Percentiles rank a stretch among this genome's conserved stretches.
Evolutionary conservation across 2,797 vertebrate species (phyloP).

Genomic region (Aeoliscus strigatus): DNA sequence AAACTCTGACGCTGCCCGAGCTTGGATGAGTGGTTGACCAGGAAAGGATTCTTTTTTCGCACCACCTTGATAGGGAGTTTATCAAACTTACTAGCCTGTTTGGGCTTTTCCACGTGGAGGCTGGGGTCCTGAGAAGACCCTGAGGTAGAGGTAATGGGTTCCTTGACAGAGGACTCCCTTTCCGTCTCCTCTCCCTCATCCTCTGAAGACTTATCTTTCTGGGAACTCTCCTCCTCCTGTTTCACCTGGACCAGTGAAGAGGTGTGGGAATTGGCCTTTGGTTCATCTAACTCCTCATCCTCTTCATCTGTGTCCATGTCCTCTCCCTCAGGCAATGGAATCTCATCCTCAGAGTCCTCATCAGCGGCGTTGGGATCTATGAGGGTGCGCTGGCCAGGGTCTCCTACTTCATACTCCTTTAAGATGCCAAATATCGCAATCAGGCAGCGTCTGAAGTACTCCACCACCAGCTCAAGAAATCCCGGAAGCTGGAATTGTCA

Average conservation of each 20-base stretch:
- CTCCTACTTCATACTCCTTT: slow-evolving; percentile 96
- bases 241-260: slow-evolving; percentile 61
- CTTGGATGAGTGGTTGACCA: slow-evolving; percentile 83
- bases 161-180: slow-evolving; percentile 75
- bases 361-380: slow-evolving; percentile 83
- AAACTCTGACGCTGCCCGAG: slow-evolving; percentile 90
- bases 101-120: slow-evolving; percentile 79
- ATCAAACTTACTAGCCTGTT: slow-evolving; percentile 92
- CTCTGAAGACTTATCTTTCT: slow-evolving; percentile 56
- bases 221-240: slow-evolving; percentile 63
- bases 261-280: slow-evolving; percentile 22
- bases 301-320: slow-evolving; percentile 80
- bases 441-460: slow-evolving; percentile 97
- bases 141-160: slow-evolving; percentile 69
- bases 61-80: slow-evolving; percentile 94
- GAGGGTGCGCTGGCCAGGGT: slow-evolving; percentile 91
- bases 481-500: slow-evolving; percentile 84
- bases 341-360: slow-evolving; percentile 75
- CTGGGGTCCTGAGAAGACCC: slow-evolving; percentile 69
- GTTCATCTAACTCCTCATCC: slow-evolving; percentile 69
- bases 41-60: slow-evolving; percentile 90
- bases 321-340: slow-evolving; percentile 70
- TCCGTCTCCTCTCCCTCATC: slow-evolving; percentile 66
- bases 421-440: slow-evolving; percentile 98
- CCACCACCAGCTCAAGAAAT: slow-evolving; percentile 93